phyloP scores from a whole-genome alignment of 2,888 invertebrate species.

The Rhopalosiphum nymphaeae region DNA sequence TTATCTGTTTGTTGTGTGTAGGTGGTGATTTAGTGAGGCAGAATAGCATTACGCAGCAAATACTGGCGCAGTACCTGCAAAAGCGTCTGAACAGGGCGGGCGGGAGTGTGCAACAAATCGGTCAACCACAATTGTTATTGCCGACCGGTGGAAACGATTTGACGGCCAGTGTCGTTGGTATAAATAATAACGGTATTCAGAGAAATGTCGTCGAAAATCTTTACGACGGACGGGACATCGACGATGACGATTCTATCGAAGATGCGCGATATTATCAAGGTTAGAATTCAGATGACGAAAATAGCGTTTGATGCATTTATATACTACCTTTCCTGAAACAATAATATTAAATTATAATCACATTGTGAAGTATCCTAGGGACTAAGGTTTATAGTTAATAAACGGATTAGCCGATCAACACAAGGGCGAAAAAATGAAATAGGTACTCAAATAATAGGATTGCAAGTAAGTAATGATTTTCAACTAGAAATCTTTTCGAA shows the following conservation, averaged over 20 bases:
- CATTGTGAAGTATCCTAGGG: not conserved
- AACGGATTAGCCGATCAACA: not conserved
- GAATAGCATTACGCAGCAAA: constrained; percentile 83
- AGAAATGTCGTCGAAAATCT: constrained; percentile 28
- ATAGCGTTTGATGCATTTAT: not conserved
- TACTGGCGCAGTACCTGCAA: constrained; percentile 81
- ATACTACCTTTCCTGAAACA: not conserved
- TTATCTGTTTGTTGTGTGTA: constrained; percentile 50
- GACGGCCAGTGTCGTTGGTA: constrained; percentile 74
- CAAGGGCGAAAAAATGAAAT: not conserved
- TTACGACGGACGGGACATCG: constrained; percentile 16
- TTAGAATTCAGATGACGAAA: not conserved
- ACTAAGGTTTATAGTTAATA: not conserved
- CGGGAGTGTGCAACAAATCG: constrained; percentile 79
- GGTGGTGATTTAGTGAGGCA: constrained; percentile 71
- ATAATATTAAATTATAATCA: not conserved
- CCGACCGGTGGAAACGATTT: constrained; percentile 9
- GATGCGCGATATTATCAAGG: constrained; percentile 53
- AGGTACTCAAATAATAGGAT: not conserved
- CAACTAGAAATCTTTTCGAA: not conserved
- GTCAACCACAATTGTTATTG: constrained; percentile 15
- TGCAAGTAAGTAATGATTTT: not conserved
- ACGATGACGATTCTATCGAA: constrained; percentile 28
- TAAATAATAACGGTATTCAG: constrained; percentile 69
- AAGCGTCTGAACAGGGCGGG: constrained; percentile 74